Base-by-base conservation (phyloP, 2,888 invertebrate genomes). In the Drosophila gaucha region DNA sequence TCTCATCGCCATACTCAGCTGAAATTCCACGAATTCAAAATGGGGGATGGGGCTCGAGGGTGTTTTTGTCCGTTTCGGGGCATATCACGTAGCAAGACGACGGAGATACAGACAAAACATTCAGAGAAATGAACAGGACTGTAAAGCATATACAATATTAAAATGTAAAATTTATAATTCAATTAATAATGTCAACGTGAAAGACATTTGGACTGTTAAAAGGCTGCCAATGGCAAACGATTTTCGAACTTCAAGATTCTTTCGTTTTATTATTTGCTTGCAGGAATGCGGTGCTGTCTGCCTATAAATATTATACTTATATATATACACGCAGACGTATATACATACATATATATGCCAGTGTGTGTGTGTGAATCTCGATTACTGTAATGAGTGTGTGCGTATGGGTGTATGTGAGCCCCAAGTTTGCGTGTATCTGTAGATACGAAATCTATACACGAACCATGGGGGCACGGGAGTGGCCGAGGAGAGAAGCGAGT, bases 121-220 rank as follows among this genome's bases (percentile, higher is more conserved):
- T n/a, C 6, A 20, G 18, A 24, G 31, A 31, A 22, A 18, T 20
- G 33, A 51, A 36, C 16, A 30, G 26, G 18, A 44, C 44, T 12
- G 44, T 43, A 16, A 31, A 30, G 22, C 68, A 72, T 54, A 43
- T 51, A 65, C 72, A 65, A 73, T 59, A 73, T 87, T 90, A 90
- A 90, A 90, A 89, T 79, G 71, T 82, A 49, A 71, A 90, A 90
- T 90, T 90, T 90, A 90, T 90, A 90, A 88, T 90, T 90, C 88
- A 90, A 90, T 90, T 90, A 90, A 90, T 90, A 90, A 83, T 74
- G 89, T 80, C 86, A 86, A 73, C 73, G 71, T 59, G 59, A 30
- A 54, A 35, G 62, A 70, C 50, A 55, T 46, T 39, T 20, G 18
- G 60, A 31, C 51, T 31, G 56, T 59, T 65, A 75, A 71, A n/a